Percentiles rank a stretch among this genome's conserved stretches.
Evolutionary conservation across 2,113 vertebrate species (phyloP).

Genomic region (Phylloscopus trochilus): DNA sequence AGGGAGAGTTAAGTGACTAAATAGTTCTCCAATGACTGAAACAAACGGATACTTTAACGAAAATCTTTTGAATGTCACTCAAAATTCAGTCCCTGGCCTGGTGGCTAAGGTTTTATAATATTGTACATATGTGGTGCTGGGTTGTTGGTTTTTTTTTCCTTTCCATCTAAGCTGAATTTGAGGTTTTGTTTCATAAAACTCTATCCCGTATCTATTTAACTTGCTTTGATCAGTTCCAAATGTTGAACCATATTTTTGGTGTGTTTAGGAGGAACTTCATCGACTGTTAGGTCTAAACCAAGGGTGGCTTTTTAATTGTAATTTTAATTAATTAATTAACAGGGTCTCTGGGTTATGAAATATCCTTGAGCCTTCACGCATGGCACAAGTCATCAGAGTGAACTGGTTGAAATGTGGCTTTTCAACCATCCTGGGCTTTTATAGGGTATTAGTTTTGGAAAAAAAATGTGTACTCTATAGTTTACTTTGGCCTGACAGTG

Average conservation of each 20-base stretch:
- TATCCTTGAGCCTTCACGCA: constrained; percentile 64
- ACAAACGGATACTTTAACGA: constrained; percentile 67
- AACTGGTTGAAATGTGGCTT: constrained; percentile 52
- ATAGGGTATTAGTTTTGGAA: constrained; percentile 56
- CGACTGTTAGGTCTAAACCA: neutral
- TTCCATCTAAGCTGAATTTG: neutral
- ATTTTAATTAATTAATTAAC: constrained; percentile 65
- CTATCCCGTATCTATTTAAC: neutral
- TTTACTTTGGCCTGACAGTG: constrained; percentile 82
- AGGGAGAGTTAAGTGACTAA: constrained; percentile 55
- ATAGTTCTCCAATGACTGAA: constrained; percentile 62
- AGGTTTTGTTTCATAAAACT: constrained; percentile 5
- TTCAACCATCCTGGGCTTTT: constrained; percentile 61
- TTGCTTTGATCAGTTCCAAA: constrained; percentile 22
- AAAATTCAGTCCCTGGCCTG: constrained; percentile 29
- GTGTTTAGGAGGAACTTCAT: constrained; percentile 18
- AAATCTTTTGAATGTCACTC: constrained; percentile 61
- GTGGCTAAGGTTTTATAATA: constrained; percentile 43
- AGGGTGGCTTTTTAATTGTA: constrained; percentile 23
- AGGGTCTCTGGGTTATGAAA: constrained; percentile 25
- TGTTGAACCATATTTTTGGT: neutral
- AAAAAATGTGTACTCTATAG: constrained; percentile 61
- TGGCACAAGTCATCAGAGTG: constrained; percentile 31
- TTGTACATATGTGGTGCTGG: neutral
- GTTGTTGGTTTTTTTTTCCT: neutral